Percentiles rank a stretch among this genome's conserved stretches.
These are phyloP conservation scores for Batillaria attramentaria DNA, from an alignment of 1,140 invertebrate genomes.

Conservation along the genomic window DNA sequence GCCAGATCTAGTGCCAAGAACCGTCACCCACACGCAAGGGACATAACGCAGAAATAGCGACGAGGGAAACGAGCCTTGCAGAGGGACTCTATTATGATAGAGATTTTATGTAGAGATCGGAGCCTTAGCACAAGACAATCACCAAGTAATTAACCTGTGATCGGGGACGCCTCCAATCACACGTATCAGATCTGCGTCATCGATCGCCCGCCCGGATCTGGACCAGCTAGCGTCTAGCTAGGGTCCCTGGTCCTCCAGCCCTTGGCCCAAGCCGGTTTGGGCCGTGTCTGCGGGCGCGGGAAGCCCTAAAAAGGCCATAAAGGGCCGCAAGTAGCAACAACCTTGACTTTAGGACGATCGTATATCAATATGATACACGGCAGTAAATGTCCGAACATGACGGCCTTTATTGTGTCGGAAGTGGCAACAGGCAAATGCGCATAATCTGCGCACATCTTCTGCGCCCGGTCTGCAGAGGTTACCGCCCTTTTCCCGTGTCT, in stretches of 20 bases:
- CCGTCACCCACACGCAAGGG: too few species aligned
- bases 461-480: neutral
- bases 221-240: neutral
- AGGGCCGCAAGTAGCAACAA: conserved; percentile 26
- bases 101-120: conserved; percentile 25
- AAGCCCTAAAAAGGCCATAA: conserved; percentile 23
- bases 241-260: neutral
- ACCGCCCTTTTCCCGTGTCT: neutral
- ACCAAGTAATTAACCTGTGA: conserved; percentile 25
- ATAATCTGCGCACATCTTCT: conserved; percentile 12
- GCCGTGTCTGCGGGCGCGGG: neutral
- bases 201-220: neutral
- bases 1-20: too few species aligned
- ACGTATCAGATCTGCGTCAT: conserved; percentile 16
- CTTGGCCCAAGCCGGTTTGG: neutral
- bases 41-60: too few species aligned
- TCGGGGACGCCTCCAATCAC: conserved; percentile 2
- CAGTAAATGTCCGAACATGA: conserved; percentile 27
- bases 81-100: neutral
- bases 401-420: conserved; percentile 25
- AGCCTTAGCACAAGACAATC: conserved; percentile 11
- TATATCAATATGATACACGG: conserved; percentile 30
- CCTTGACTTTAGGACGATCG: neutral
- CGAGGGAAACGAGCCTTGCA: too few species aligned
- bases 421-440: conserved; percentile 24